Evolutionary conservation across 2,113 vertebrate genomes (phyloP), one percentile per base, ranked within the genome.

Genomic region (Pyrgilauda ruficollis): DNA sequence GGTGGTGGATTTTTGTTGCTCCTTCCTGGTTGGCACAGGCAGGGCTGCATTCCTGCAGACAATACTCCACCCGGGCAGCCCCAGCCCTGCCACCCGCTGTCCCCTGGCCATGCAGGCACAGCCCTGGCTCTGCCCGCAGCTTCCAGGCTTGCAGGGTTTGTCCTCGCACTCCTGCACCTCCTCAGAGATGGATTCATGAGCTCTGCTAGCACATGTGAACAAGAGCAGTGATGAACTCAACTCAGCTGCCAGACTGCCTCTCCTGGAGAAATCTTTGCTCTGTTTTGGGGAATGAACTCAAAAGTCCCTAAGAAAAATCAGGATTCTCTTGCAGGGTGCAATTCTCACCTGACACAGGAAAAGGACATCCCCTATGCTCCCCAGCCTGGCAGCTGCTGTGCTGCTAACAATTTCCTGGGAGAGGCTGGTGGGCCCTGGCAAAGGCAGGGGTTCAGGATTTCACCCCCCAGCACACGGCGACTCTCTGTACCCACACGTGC

Each of bases 11-110:
- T 94, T 94, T 78, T 61, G 47, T 21, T n/a, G 26, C 28, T 95
- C 56, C 58, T 97, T 97, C 96, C 96, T 96, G 92, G 37, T 82
- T 82, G 92, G 83, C 96, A 88, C 58, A 10, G 69, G 85, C 64
- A 74, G 84, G 37, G 84, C 81, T 75, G 28, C 75, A 74, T 94
- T 96, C 76, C 92, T 93, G 59, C 15, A 7, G 46, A 93, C 92
- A 94, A 96, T 85, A 33, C 66, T 78, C 2, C 4, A 0, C 44
- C 19, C 11, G 53, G 41, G 58, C 3, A 4, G 82, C 22, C 39
- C 53, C 53, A n/a, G 93, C 47, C 21, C 82, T 1, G 9, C 75
- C 66, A 47, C 64, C 68, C 31, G 19, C 78, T 33, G 47, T 49
- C 79, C 52, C 49, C 8, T 14, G 59, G 88, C 21, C 64, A 19